These are phyloP conservation scores for Alexandromys fortis DNA, from an alignment of 2,113 vertebrate species.

Conservation along the genomic window DNA sequence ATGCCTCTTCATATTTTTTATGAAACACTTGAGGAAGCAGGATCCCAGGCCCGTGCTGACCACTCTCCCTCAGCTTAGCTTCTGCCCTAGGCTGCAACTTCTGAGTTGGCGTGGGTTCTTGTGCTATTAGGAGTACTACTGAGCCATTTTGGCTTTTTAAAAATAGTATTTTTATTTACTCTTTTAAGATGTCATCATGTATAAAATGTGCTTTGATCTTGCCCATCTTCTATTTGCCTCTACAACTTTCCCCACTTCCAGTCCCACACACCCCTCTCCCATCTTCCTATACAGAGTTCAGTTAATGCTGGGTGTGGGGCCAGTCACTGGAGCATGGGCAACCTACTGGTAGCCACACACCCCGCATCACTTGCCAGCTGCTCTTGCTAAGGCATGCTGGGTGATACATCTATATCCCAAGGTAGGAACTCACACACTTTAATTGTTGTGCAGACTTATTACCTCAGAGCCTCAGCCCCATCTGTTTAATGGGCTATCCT, in stretches of 20 bases:
- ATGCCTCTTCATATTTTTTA: neutral
- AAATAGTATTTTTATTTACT: too few relatives aligned
- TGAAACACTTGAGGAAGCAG: neutral
- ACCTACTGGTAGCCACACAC: neutral
- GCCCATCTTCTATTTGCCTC: neutral
- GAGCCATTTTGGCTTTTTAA: neutral
- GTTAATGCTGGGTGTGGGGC: neutral
- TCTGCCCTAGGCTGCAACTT: neutral
- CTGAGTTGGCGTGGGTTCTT: neutral
- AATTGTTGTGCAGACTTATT: neutral
- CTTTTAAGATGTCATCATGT: too few relatives aligned
- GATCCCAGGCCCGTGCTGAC: neutral
- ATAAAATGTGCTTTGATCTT: too few relatives aligned
- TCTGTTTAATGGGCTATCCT: rapidly evolving
- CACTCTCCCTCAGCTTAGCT: too few relatives aligned
- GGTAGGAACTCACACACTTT: neutral
- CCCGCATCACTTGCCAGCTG: neutral
- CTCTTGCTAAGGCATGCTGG: neutral
- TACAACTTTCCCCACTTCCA: neutral
- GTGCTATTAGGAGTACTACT: neutral
- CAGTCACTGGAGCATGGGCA: neutral
- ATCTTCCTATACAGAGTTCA: neutral
- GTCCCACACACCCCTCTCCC: neutral
- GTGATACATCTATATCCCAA: neutral
- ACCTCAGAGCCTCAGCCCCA: neutral